phyloP scores from a whole-genome alignment of 2,113 vertebrate genomes.

The Alligator sinensis region DNA sequence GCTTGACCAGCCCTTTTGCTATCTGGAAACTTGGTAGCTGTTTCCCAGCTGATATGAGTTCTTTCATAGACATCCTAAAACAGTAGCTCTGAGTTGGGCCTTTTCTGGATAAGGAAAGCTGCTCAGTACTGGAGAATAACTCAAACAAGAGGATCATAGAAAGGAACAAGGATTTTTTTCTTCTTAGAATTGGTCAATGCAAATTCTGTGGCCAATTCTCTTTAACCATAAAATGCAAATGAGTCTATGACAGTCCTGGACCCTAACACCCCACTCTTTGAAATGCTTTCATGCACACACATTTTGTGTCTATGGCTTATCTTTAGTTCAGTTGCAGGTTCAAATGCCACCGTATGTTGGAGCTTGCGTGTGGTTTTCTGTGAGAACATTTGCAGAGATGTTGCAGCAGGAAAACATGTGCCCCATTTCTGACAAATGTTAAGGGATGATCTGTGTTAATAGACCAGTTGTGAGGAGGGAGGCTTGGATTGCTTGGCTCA shows the following conservation, averaged over 20 bases:
- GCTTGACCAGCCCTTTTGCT: accelerated
- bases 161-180: neutral
- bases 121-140: neutral
- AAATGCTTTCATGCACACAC: accelerated
- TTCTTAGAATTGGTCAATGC: neutral
- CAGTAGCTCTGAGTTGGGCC: too few species aligned
- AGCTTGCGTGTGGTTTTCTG: neutral
- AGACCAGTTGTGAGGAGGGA: neutral
- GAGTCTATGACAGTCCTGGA: accelerated
- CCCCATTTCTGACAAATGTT: neutral
- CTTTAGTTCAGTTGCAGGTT: neutral
- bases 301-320: accelerated
- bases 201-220: neutral
- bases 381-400: neutral
- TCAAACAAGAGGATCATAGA: accelerated
- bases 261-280: accelerated
- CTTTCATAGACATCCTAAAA: neutral
- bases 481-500: neutral
- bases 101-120: too few species aligned
- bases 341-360: neutral
- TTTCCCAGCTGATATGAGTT: neutral
- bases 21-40: neutral
- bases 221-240: accelerated
- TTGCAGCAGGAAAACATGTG: neutral
- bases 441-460: neutral